These are phyloP conservation scores for Oncorhynchus masou DNA, from an alignment of 2,113 vertebrate species.

Conservation along the genomic window DNA sequence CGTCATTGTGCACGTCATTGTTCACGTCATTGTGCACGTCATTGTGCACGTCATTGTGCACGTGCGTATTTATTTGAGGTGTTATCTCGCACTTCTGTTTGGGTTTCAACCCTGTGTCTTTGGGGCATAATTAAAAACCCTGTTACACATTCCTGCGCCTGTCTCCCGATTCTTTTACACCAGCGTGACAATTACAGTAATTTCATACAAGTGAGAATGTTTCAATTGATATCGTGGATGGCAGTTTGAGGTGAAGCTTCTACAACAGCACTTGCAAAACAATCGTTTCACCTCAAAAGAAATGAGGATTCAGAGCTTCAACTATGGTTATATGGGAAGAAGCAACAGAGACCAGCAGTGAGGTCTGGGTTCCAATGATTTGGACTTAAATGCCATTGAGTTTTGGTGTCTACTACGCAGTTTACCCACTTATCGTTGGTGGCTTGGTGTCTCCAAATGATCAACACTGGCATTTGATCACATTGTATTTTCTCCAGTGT, in stretches of 20 bases:
- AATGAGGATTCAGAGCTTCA: conserved; percentile 33
- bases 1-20: too few species aligned
- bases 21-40: too few species aligned
- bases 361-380: conserved; percentile 37
- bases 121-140: too few species aligned
- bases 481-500: conserved; percentile 33
- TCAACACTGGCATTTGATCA: conserved; percentile 38
- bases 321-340: conserved; percentile 24
- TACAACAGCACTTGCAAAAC: conserved; percentile 2
- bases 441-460: conserved; percentile 37
- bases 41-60: too few species aligned
- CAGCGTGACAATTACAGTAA: too few species aligned
- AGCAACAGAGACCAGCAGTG: conserved; percentile 18
- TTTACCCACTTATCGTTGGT: conserved; percentile 36
- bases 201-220: too few species aligned
- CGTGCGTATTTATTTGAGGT: too few species aligned
- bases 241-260: conserved; percentile 38
- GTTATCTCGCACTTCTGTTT: too few species aligned
- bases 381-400: conserved; percentile 27
- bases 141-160: too few species aligned
- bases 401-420: conserved; percentile 14
- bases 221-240: conserved; percentile 32
- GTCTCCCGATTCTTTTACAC: too few species aligned
- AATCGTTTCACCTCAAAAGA: conserved; percentile 9
- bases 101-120: too few species aligned